A percentile compares a stretch with the other conserved stretches of the same genome.
Conservation (phyloP, 1,140 invertebrate genomes). For the Drosophila subpulchrella region DNA sequence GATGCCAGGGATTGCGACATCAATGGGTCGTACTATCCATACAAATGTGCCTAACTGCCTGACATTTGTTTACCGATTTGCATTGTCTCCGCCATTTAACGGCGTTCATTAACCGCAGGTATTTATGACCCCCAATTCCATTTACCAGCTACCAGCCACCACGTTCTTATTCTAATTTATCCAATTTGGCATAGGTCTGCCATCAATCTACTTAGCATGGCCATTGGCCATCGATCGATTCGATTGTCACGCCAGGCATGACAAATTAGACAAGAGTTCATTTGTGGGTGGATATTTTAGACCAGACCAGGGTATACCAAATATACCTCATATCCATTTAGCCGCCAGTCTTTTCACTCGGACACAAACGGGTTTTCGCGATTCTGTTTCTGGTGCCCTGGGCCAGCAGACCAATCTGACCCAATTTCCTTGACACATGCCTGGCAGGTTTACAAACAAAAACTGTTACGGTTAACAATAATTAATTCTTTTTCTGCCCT, state of each 20-base stretch:
- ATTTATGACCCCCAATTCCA: constrained; percentile 62
- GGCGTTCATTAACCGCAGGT: constrained; percentile 70
- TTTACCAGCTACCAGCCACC: constrained; percentile 15
- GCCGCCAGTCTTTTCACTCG: constrained; percentile 53
- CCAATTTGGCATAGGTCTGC: constrained; percentile 63
- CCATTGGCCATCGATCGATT: constrained; percentile 41
- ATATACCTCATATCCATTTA: background rate
- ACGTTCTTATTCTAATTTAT: constrained; percentile 78
- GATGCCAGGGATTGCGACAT: constrained; percentile 54
- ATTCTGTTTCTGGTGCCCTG: constrained; percentile 58
- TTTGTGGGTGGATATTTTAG: constrained; percentile 60
- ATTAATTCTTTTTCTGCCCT: constrained; percentile 63
- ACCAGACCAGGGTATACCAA: too few species aligned
- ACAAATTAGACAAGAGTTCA: constrained; percentile 67
- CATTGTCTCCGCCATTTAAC: constrained; percentile 27
- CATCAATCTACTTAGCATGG: constrained; percentile 64
- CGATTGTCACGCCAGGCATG: constrained; percentile 63
- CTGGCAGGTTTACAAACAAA: constrained; percentile 80
- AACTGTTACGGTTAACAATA: constrained; percentile 81
- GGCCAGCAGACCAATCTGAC: constrained; percentile 51
- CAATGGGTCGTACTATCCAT: constrained; percentile 55
- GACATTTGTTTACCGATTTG: constrained; percentile 46
- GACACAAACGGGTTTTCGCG: constrained; percentile 56
- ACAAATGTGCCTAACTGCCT: constrained; percentile 45
- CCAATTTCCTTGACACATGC: constrained; percentile 82